These are phyloP conservation scores for Notolepis coatsorum DNA, from an alignment of 2,797 vertebrate species.

Conservation along the genomic window DNA sequence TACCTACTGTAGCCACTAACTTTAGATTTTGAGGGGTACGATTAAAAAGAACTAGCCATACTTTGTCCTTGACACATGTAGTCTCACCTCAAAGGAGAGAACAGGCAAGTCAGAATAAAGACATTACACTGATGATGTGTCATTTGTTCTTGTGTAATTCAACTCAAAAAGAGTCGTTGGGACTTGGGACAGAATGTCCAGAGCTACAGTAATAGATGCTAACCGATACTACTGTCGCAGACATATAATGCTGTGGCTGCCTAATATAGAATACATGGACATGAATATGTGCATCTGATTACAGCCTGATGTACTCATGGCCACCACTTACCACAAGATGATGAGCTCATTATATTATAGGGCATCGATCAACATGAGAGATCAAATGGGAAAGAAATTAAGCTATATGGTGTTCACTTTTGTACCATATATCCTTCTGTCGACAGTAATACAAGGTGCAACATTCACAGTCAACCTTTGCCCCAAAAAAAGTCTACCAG, in stretches of 20 bases:
- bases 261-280: constrained; percentile 8
- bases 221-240: constrained; percentile 16
- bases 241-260: constrained; percentile 11
- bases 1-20: background rate
- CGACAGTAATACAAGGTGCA: too few species aligned
- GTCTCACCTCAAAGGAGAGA: background rate
- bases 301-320: constrained; percentile 7
- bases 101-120: background rate
- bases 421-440: too few species aligned
- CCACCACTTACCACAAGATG: background rate
- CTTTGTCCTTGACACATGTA: background rate
- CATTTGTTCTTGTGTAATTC: constrained; percentile 13
- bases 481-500: too few species aligned
- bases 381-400: too few species aligned
- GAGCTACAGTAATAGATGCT: constrained; percentile 21
- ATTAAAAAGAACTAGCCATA: constrained; percentile 4
- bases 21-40: background rate
- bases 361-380: too few species aligned
- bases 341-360: too few species aligned
- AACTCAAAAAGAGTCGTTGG: constrained; percentile 14
- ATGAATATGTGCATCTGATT: constrained; percentile 30
- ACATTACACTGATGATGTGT: constrained; percentile 8
- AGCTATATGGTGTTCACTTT: too few species aligned
- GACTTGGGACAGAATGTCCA: constrained; percentile 36
- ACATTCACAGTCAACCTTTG: too few species aligned